phyloP scores from a whole-genome alignment of 2,113 vertebrate genomes.

The Xiphophorus maculatus region DNA sequence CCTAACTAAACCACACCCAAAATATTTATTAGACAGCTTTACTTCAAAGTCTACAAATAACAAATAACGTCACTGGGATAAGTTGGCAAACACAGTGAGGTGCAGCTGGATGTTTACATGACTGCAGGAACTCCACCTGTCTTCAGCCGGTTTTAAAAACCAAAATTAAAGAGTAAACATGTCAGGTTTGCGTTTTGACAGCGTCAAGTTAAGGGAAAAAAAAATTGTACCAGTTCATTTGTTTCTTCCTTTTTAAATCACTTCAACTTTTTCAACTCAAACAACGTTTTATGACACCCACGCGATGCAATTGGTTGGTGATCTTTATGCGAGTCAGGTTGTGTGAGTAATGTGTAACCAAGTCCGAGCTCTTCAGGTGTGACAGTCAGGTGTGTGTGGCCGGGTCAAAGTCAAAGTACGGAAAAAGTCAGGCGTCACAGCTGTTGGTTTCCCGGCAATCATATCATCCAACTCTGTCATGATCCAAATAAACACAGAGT shows the following conservation, averaged over 20 bases:
- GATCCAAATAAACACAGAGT: background rate
- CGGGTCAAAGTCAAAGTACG: slow-evolving; percentile 33
- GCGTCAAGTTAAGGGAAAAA: background rate
- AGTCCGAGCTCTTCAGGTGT: slow-evolving; percentile 16
- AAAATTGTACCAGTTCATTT: background rate
- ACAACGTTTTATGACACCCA: background rate
- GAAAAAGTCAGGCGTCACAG: slow-evolving; percentile 16
- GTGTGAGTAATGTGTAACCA: slow-evolving; percentile 3
- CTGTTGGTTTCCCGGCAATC: slow-evolving; percentile 21
- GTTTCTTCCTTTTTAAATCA: slow-evolving; percentile 1
- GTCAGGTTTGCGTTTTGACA: background rate
- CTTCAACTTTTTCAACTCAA: slow-evolving; percentile 20
- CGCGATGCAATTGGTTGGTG: background rate
- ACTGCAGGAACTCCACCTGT: slow-evolving; percentile 40
- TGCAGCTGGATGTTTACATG: slow-evolving; percentile 4
- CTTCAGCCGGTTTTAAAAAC: slow-evolving; percentile 21
- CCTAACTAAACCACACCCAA: slow-evolving; percentile 23
- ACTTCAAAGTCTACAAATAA: slow-evolving; percentile 20
- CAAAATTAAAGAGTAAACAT: slow-evolving; percentile 21
- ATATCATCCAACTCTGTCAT: slow-evolving; percentile 5
- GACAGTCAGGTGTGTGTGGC: slow-evolving; percentile 18
- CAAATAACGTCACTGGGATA: slow-evolving; percentile 18
- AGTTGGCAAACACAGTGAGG: slow-evolving; percentile 41
- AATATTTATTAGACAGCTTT: slow-evolving; percentile 21
- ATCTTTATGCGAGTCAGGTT: background rate